Conservation (phyloP, 1,140 invertebrate species). For the Tetramorium parvispinum region DNA sequence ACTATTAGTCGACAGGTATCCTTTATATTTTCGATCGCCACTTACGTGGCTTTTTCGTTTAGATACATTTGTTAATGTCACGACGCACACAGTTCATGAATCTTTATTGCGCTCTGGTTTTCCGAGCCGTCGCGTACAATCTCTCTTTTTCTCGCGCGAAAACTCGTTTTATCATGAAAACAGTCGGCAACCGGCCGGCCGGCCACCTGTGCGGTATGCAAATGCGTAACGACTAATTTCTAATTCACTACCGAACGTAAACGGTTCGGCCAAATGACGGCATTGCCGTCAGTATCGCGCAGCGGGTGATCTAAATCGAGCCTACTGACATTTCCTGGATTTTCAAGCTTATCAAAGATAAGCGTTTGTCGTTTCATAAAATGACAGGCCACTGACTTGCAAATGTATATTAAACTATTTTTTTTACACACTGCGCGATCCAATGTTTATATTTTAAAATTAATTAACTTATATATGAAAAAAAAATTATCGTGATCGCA, state of each 20-base stretch:
- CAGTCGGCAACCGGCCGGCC: conserved; percentile 56
- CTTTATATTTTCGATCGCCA: not conserved
- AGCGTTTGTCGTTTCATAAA: not conserved
- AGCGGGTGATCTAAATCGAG: not conserved
- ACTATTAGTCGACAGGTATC: not conserved
- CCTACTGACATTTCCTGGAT: conserved; percentile 24
- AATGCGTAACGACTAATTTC: conserved; percentile 72
- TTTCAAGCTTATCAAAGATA: conserved; percentile 1
- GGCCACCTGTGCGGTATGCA: conserved; percentile 72
- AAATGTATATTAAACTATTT: not conserved
- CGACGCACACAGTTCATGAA: conserved; percentile 63
- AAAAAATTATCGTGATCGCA: no score
- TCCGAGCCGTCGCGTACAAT: not conserved
- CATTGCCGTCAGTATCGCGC: conserved; percentile 5
- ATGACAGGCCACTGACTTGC: not conserved
- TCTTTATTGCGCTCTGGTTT: conserved; percentile 65
- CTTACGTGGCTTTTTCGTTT: conserved; percentile 25
- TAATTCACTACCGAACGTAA: conserved; percentile 71
- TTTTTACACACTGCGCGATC: not conserved
- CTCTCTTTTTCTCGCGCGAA: conserved; percentile 44
- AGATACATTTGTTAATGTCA: conserved; percentile 50
- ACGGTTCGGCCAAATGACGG: conserved; percentile 30
- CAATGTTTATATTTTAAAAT: not conserved
- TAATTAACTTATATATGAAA: conserved; percentile 28
- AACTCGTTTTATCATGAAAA: conserved; percentile 74